Conservation (phyloP, 2,888 invertebrate species). For the Noctua janthina region DNA sequence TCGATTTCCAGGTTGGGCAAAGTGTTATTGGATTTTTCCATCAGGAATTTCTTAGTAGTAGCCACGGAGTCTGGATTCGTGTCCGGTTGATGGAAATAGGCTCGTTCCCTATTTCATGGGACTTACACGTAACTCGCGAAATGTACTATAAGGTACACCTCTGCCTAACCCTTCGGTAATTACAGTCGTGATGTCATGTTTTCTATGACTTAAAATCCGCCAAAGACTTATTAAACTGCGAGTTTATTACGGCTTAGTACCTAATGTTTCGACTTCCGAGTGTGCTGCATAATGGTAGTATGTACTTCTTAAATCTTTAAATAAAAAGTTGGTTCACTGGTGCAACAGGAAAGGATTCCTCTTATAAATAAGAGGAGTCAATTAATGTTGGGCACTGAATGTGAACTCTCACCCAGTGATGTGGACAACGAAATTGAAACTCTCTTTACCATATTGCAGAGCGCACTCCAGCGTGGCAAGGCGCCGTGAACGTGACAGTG, state of each 20-base stretch:
- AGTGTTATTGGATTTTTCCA: background rate
- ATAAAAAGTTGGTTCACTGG: background rate
- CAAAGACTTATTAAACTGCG: background rate
- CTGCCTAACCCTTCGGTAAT: background rate
- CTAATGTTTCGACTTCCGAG: background rate
- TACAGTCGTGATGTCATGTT: background rate
- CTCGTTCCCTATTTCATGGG: background rate
- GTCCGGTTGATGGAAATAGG: background rate
- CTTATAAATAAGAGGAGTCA: background rate
- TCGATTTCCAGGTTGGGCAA: background rate
- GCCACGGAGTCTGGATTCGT: background rate
- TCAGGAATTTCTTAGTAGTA: background rate
- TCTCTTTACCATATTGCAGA: constrained; percentile 69
- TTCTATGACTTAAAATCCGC: background rate
- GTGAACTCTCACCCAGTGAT: no score
- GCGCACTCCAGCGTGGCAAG: constrained; percentile 90
- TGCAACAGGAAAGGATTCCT: background rate
- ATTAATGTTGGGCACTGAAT: background rate
- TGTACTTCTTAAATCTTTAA: background rate
- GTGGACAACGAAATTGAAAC: background rate
- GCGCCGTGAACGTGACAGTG: constrained; percentile 85
- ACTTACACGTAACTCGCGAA: background rate
- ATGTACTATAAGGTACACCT: background rate
- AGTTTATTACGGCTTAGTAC: background rate
- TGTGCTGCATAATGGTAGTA: background rate